phyloP scores from a whole-genome alignment of 2,888 invertebrate species.

The Colletes collaris region DNA sequence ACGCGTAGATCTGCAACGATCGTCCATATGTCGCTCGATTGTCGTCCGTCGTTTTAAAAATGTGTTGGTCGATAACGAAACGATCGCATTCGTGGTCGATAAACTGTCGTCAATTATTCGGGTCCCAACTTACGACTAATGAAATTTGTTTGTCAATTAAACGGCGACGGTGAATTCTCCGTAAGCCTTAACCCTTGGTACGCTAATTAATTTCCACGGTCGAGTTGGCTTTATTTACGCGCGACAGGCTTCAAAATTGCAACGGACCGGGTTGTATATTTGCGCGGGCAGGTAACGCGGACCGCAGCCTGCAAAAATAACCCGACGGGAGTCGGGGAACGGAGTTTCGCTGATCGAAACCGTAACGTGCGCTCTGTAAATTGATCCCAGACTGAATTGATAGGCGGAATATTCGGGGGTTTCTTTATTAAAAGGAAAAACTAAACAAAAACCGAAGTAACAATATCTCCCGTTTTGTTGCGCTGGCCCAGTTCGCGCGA shows the following conservation, averaged over 20 bases:
- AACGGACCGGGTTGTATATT: constrained; percentile 55
- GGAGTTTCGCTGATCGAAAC: constrained; percentile 49
- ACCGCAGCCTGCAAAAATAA: constrained; percentile 60
- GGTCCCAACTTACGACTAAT: constrained; percentile 34
- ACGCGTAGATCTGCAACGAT: constrained; percentile 70
- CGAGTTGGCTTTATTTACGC: constrained; percentile 72
- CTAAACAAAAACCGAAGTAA: too few relatives aligned
- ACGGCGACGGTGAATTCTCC: constrained; percentile 65
- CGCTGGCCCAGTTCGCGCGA: constrained; percentile 18
- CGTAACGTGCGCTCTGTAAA: constrained; percentile 40
- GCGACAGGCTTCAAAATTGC: constrained; percentile 72
- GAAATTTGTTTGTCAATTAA: constrained; percentile 70
- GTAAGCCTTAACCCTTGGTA: constrained; percentile 66
- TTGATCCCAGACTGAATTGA: constrained; percentile 46
- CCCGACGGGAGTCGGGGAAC: constrained; percentile 26
- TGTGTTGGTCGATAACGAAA: background rate
- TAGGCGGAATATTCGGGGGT: constrained; percentile 18
- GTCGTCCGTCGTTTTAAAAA: constrained; percentile 25
- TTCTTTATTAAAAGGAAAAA: constrained; percentile 16
- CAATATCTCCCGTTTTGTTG: background rate
- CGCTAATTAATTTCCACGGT: constrained; percentile 73
- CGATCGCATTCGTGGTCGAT: constrained; percentile 8
- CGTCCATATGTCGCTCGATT: constrained; percentile 63
- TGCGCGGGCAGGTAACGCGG: constrained; percentile 56
- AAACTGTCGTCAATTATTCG: constrained; percentile 37